A percentile compares a stretch with the other conserved stretches of the same genome.
Conservation (phyloP, 2,113 vertebrate species). For the Eira barbara region DNA sequence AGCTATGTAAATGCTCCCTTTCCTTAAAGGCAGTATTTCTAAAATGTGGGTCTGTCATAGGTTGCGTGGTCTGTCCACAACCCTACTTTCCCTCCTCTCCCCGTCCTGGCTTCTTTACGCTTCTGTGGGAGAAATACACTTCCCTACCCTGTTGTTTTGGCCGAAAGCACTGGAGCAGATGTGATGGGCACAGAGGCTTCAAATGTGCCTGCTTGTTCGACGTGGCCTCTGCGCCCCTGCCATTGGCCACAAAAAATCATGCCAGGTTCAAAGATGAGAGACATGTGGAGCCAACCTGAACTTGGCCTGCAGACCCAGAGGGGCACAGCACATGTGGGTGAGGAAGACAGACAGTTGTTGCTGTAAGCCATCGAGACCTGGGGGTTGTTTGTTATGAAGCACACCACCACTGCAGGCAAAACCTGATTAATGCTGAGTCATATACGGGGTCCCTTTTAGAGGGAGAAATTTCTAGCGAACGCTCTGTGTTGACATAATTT, state of each 20-base stretch:
- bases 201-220: neutral
- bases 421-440: neutral
- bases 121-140: fast-evolving
- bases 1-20: neutral
- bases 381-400: neutral
- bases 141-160: neutral
- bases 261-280: neutral
- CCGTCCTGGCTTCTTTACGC: neutral
- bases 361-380: neutral
- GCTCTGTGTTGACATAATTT: neutral
- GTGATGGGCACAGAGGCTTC: neutral
- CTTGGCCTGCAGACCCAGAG: neutral
- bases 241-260: neutral
- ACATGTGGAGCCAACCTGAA: neutral
- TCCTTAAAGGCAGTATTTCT: neutral
- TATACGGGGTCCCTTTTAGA: neutral
- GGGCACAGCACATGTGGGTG: too few relatives aligned
- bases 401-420: neutral
- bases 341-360: neutral
- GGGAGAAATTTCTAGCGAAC: neutral
- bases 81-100: neutral
- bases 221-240: neutral
- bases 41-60: neutral
- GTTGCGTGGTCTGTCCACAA: neutral
- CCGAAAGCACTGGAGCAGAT: neutral